Percentiles rank a stretch among this genome's conserved stretches.
phyloP scores from a whole-genome alignment of 2,113 vertebrate genomes.

The Falcunculus frontatus region DNA sequence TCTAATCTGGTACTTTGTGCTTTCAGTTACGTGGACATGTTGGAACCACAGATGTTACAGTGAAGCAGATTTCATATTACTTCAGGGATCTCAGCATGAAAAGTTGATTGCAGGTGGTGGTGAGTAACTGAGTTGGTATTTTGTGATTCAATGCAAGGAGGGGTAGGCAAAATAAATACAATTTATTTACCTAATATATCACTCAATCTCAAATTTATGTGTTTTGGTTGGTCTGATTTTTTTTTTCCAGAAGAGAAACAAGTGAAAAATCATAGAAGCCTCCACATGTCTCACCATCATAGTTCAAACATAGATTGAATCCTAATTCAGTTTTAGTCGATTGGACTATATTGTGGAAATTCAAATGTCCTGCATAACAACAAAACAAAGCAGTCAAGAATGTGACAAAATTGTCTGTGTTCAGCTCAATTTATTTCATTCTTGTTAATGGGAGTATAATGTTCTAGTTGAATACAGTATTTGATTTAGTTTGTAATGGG shows the following conservation, averaged over 20 bases:
- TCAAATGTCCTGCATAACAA: background rate
- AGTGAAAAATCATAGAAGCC: background rate
- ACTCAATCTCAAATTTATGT: background rate
- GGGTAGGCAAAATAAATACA: background rate
- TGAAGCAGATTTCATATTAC: background rate
- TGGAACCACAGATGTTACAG: background rate
- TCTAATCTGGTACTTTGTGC: background rate
- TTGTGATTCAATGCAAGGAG: background rate
- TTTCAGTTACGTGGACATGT: background rate
- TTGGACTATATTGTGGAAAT: background rate
- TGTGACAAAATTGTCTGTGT: background rate
- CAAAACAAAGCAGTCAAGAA: background rate
- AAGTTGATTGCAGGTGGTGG: background rate
- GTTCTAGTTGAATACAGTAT: background rate
- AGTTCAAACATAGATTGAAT: background rate
- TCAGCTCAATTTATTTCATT: background rate
- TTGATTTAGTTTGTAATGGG: background rate
- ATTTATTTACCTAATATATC: background rate
- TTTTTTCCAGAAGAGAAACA: background rate
- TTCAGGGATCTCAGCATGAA: background rate
- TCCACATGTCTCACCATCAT: background rate
- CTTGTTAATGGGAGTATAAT: background rate
- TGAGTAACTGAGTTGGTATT: background rate
- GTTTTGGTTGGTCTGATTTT: background rate
- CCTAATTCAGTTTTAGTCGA: background rate